Evolutionary conservation across 2,888 invertebrate species (phyloP).

Genomic region (Orthonevra nobilis): DNA sequence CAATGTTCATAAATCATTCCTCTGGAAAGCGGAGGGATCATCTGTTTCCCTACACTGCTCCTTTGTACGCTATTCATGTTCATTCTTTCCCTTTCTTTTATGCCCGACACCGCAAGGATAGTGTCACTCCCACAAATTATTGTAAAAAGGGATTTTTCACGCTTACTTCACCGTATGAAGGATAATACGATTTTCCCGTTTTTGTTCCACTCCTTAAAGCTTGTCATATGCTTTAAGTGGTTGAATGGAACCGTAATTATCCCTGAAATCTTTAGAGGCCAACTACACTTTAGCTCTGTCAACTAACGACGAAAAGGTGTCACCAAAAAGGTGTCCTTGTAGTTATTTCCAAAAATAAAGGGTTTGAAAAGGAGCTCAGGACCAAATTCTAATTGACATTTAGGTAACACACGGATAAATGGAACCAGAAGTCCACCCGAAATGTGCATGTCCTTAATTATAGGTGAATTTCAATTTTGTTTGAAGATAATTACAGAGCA

Average conservation of each 20-base stretch:
- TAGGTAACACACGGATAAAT: slow-evolving; percentile 11
- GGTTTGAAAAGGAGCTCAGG: neutral
- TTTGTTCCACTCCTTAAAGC: neutral
- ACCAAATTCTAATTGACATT: slow-evolving; percentile 5
- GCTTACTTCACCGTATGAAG: slow-evolving; percentile 28
- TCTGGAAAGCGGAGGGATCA: slow-evolving; percentile 17
- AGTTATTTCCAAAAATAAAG: neutral
- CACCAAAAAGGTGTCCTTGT: neutral
- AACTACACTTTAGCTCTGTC: slow-evolving; percentile 1
- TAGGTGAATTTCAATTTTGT: slow-evolving; percentile 57
- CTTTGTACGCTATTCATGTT: slow-evolving; percentile 13
- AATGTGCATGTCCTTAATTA: slow-evolving; percentile 55
- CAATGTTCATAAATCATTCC: slow-evolving; percentile 44
- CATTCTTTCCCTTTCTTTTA: neutral
- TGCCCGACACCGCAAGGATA: slow-evolving; percentile 23
- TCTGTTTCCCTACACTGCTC: neutral
- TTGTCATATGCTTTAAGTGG: slow-evolving; percentile 12
- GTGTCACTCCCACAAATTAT: neutral
- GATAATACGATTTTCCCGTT: neutral
- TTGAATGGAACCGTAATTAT: slow-evolving; percentile 8
- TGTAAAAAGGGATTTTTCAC: slow-evolving; percentile 40
- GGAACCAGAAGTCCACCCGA: slow-evolving; percentile 4
- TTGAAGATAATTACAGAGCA: slow-evolving; percentile 58
- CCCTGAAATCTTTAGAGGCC: neutral
- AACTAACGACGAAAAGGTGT: neutral